Conservation (phyloP, 2,888 invertebrate species). For the Eulithis testata region DNA sequence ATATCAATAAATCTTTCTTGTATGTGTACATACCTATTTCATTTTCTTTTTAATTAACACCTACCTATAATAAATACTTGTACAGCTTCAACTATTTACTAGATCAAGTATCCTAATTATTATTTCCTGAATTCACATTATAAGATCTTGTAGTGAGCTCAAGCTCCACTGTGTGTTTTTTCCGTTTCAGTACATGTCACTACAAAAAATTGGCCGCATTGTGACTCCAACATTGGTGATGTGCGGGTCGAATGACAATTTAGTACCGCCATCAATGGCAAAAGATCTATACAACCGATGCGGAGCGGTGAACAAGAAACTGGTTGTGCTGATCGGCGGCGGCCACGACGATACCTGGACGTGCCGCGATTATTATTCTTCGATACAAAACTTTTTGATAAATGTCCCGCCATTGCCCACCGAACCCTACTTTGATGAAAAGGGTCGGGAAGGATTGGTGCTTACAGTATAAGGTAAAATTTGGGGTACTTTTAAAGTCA, state of each 20-base stretch:
- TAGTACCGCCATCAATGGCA: constrained; percentile 97
- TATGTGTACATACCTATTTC: too few relatives aligned
- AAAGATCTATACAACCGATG: constrained; percentile 90
- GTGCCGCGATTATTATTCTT: constrained; percentile 90
- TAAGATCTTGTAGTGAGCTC: neutral
- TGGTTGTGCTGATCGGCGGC: constrained; percentile 91
- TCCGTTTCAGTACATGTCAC: constrained; percentile 87
- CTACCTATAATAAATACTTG: too few relatives aligned
- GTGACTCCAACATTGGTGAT: constrained; percentile 93
- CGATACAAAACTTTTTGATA: constrained; percentile 80
- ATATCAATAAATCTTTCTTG: too few relatives aligned
- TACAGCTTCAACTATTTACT: too few relatives aligned
- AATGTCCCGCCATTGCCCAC: constrained; percentile 65
- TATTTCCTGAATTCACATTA: neutral
- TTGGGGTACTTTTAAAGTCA: neutral
- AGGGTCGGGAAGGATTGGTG: constrained; percentile 53
- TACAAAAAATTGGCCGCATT: constrained; percentile 89
- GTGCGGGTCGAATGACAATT: constrained; percentile 93
- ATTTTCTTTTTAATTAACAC: too few relatives aligned
- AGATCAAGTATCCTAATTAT: neutral
- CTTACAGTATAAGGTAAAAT: constrained; percentile 58
- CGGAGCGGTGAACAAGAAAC: constrained; percentile 89
- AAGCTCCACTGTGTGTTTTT: neutral
- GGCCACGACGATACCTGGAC: constrained; percentile 98
- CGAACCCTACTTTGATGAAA: constrained; percentile 62